Evolutionary conservation across 2,797 vertebrate species (phyloP), one percentile per base, ranked within the genome.

Genomic region (Tenualosa ilisha): DNA sequence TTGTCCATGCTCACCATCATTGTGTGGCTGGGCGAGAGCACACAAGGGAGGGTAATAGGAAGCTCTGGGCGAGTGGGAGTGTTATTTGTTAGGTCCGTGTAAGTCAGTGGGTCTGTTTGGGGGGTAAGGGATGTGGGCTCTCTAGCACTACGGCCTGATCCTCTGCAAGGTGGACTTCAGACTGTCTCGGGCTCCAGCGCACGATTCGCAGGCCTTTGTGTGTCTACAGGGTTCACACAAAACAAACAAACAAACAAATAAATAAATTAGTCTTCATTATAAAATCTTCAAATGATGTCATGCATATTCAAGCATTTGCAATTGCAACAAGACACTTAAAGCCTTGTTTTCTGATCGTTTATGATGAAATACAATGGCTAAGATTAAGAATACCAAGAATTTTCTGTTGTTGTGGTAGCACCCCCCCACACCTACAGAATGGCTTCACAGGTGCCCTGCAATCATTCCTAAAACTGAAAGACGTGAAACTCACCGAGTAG

Each of bases 121-220:
- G 24, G 24, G 63, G 24, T n/a, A 24, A 0, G 2, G 20, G n/a
- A 6, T 8, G 20, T 63, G 20, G 12, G n/a, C 24, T n/a, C 12
- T 85, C 88, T 94, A 95, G 90, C 91, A 93, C 85, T 95, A 92
- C n/a, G 93, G 53, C 61, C 65, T 68, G 88, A 95, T 84, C 84
- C 91, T 94, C 90, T 95, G 92, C 86, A 96, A 88, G 0, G 97
- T 97, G 88, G 97, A 96, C 88, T 97, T 93, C 82, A 99, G 96
- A 87, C 63, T 93, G 93, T 96, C 97, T 88, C 95, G 95, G 89
- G 97, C 96, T n/a, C 93, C 94, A 1, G 93, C 93, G 88, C 97
- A 98, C 1, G 94, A 93, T 87, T 99, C 97, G 89, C 98, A 92
- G 40, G 93, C 94, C 50, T 96, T 95, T 87, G 93, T 97, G 88